Percentiles rank a stretch among this genome's conserved stretches.
Evolutionary conservation across 2,797 vertebrate species (phyloP).

Genomic region (Peromyscus melanophrys): DNA sequence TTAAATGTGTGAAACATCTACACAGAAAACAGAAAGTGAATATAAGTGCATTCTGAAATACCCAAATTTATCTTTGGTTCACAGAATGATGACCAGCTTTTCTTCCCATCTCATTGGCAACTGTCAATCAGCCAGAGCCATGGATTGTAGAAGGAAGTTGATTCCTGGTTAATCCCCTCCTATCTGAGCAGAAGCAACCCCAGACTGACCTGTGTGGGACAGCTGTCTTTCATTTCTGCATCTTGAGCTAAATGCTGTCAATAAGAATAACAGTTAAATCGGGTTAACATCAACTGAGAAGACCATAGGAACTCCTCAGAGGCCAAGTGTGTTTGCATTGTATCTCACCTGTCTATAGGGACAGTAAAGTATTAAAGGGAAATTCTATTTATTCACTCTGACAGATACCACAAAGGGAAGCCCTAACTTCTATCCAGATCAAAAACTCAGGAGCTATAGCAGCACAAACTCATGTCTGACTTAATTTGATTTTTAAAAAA

Average conservation of each 20-base stretch:
- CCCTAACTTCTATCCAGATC: background rate
- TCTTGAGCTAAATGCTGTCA: conserved; percentile 56
- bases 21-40: conserved; percentile 84
- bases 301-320: background rate
- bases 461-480: background rate
- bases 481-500: conserved; percentile 1
- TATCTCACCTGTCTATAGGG: conserved; percentile 44
- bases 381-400: conserved; percentile 51
- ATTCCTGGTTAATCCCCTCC: conserved; percentile 56
- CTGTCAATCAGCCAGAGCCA: background rate
- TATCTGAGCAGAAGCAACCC: conserved; percentile 46
- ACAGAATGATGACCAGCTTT: conserved; percentile 60
- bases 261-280: conserved; percentile 55
- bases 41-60: conserved; percentile 83
- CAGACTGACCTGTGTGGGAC: conserved; percentile 38
- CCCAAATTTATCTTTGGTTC: conserved; percentile 77
- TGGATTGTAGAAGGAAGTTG: conserved; percentile 4
- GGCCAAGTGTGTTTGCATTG: conserved; percentile 1
- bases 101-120: background rate
- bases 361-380: background rate
- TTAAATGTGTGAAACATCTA: conserved; percentile 86
- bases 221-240: conserved; percentile 66
- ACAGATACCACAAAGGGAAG: background rate
- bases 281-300: conserved; percentile 8
- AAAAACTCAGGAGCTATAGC: conserved; percentile 17